Conservation (phyloP, 2,113 vertebrate species). For the Empidonax traillii region DNA sequence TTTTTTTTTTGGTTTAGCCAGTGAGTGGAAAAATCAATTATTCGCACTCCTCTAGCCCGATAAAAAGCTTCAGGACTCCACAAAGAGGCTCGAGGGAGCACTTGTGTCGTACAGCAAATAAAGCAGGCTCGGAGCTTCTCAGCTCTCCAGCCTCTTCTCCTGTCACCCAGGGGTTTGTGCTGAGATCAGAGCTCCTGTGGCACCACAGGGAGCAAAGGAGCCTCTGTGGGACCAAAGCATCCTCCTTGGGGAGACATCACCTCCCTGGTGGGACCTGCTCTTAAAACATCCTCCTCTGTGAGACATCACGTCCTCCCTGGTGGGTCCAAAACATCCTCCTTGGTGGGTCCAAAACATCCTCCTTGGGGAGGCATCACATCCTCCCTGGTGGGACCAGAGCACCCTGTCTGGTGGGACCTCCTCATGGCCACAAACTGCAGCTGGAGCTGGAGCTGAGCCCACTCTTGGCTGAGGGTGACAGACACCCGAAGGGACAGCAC, state of each 20-base stretch:
- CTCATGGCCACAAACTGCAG: background rate
- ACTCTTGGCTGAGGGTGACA: background rate
- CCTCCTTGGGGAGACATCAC: background rate
- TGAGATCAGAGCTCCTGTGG: background rate
- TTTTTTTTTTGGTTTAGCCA: conserved; percentile 37
- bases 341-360: background rate
- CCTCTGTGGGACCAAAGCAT: background rate
- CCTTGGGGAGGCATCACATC: background rate
- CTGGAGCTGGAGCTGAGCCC: background rate
- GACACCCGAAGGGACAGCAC: background rate
- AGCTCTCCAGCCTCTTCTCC: background rate
- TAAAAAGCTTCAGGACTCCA: conserved; percentile 3
- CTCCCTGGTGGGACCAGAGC: background rate
- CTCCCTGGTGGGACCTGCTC: background rate
- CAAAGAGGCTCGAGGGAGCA: conserved; percentile 22
- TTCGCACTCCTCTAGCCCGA: background rate
- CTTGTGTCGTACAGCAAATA: background rate
- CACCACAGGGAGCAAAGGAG: background rate
- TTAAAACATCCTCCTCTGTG: background rate
- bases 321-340: background rate
- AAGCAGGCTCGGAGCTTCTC: background rate
- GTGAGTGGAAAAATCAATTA: conserved; percentile 62
- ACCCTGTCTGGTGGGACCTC: background rate
- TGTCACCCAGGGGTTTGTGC: background rate
- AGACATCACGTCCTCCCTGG: background rate